Evolutionary conservation across 2,797 vertebrate species (phyloP).

Genomic region (Huso huso): DNA sequence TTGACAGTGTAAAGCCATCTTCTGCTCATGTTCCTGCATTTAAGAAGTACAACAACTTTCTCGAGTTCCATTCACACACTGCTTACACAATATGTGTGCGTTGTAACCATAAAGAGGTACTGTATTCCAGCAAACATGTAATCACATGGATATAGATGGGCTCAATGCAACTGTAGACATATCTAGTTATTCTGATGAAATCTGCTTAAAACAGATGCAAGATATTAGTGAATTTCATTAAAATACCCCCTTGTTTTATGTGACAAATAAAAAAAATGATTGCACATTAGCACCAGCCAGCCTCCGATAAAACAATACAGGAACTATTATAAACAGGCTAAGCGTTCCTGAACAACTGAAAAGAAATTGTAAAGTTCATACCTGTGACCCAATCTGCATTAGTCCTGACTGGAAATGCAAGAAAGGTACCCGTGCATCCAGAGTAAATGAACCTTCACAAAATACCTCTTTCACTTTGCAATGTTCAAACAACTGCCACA

Average conservation of each 20-base stretch:
- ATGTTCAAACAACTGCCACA: constrained; percentile 28
- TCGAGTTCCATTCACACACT: no score
- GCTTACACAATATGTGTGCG: no score
- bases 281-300: constrained; percentile 8
- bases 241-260: not conserved
- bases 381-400: constrained; percentile 51
- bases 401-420: constrained; percentile 46
- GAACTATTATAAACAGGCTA: no score
- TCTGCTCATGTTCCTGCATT: no score
- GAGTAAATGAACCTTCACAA: constrained; percentile 32
- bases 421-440: constrained; percentile 47
- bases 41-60: no score
- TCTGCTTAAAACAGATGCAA: not conserved
- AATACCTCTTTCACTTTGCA: constrained; percentile 21
- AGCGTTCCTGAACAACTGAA: constrained; percentile 15
- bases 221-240: not conserved
- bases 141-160: no score
- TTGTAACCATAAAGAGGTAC: no score
- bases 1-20: no score
- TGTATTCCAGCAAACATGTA: no score
- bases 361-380: constrained; percentile 47
- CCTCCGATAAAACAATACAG: no score
- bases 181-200: not conserved
- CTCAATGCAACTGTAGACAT: no score
- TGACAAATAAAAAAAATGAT: constrained; percentile 2